Base-by-base conservation (phyloP, 2,113 vertebrate genomes). In the Notarius lentiginosus region DNA sequence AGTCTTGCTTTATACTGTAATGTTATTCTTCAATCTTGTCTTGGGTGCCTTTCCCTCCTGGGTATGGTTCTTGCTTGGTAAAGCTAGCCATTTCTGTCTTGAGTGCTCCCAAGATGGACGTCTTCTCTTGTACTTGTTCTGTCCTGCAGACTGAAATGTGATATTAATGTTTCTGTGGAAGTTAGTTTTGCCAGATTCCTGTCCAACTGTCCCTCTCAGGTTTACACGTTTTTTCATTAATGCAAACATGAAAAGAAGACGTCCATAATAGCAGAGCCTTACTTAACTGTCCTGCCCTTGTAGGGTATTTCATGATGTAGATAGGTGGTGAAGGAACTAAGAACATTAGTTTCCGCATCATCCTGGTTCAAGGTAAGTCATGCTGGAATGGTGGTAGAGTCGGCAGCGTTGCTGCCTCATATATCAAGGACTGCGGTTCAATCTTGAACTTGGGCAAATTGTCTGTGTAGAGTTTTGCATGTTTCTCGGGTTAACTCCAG, bases 21-120 rank as follows among this genome's bases (percentile, higher is more conserved):
- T 84, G 63, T 27, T 83, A 55, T 24, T 56, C 82, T 63, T 76
- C 17, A 49, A 56, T 77, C 72, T 61, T 14, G 30, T 85, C 72
- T 47, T 60, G 56, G 79, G 79, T 60, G 17, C 0, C 53, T 34
- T 34, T 58, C 17, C 55, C 30, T 60, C 27, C 79, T 60, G 77
- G 27, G 27, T 17, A 60, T 79, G 34, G 51, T 66, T 85, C 41
- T 27, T 51, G 27, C 49, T 49, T 72, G 27, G 72, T 34, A 66
- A 65, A 79, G 15, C 58, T 58, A 66, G 17, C 30, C n/a, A 22
- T 17, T 68, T n/a, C 73, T 58, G 49, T 80, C 63, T 66, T 70
- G 30, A 41, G 22, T 18, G 47, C 49, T 30, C 63, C 63, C 55
- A 22, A 51, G 47, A 51, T 30, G 49, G 12, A 77, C 60, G 5